These are phyloP conservation scores for Tympanoctomys barrerae DNA, from an alignment of 2,797 vertebrate genomes.

Conservation along the genomic window DNA sequence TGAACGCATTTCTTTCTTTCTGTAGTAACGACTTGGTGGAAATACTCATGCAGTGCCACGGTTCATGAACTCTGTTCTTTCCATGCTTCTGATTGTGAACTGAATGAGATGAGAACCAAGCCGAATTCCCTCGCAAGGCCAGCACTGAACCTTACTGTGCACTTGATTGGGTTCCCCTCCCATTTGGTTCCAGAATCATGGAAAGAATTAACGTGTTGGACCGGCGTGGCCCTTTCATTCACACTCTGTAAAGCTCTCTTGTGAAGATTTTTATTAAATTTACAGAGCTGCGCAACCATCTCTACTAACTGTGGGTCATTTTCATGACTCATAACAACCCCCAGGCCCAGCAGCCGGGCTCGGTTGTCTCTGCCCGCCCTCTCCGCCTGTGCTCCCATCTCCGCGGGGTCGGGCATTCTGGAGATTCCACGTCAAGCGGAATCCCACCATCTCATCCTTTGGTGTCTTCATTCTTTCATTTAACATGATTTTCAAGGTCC, in stretches of 20 bases:
- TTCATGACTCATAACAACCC: neutral
- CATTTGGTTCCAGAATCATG: no score
- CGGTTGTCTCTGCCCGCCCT: neutral
- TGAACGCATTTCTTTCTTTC: neutral
- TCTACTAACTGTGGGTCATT: neutral
- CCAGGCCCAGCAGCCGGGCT: no score
- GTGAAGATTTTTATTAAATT: neutral
- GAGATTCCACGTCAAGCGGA: no score
- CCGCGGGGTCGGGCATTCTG: neutral
- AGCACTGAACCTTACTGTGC: no score
- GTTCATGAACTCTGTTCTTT: no score
- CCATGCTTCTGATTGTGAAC: no score
- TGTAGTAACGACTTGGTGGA: neutral
- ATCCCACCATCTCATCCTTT: no score
- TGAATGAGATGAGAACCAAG: no score
- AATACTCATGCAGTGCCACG: accelerated
- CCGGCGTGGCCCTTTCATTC: neutral
- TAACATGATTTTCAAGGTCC: neutral
- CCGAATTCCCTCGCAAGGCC: no score
- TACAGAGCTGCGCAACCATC: no score
- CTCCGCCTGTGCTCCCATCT: neutral
- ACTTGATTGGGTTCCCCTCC: no score
- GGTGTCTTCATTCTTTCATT: neutral
- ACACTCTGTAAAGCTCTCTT: neutral
- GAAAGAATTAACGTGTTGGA: no score